Evolutionary conservation across 2,888 invertebrate genomes (phyloP).

Genomic region (Pollenia angustigena): DNA sequence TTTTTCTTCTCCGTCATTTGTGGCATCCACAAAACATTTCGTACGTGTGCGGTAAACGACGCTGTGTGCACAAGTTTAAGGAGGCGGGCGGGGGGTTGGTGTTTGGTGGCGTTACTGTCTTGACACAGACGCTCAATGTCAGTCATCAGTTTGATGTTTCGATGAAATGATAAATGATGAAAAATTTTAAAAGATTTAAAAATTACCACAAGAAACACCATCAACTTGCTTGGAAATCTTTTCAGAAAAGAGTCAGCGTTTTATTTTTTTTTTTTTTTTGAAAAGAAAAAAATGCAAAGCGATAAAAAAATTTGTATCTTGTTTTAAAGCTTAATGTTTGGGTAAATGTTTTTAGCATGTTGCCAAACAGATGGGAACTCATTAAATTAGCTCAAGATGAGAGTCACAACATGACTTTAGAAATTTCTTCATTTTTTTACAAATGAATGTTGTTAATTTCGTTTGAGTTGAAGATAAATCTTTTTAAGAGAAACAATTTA

Average conservation of each 20-base stretch:
- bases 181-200: slow-evolving; percentile 83
- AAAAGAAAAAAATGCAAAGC: slow-evolving; percentile 6
- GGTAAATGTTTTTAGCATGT: slow-evolving; percentile 70
- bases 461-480: slow-evolving; percentile 1
- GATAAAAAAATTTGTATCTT: slow-evolving; percentile 67
- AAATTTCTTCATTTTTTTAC: slow-evolving; percentile 45
- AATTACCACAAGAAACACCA: slow-evolving; percentile 78
- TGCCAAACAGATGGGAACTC: slow-evolving; percentile 74
- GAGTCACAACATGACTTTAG: slow-evolving; percentile 71
- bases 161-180: slow-evolving; percentile 84
- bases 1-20: slow-evolving; percentile 16
- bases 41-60: slow-evolving; percentile 62
- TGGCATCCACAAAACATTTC: slow-evolving; percentile 42
- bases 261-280: neutral
- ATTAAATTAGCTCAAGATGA: slow-evolving; percentile 73
- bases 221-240: slow-evolving; percentile 14
- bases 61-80: slow-evolving; percentile 34
- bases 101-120: slow-evolving; percentile 51
- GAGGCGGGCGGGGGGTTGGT: neutral
- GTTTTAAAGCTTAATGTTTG: slow-evolving; percentile 68
- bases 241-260: slow-evolving; percentile 21
- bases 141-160: slow-evolving; percentile 80
- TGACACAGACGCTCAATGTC: slow-evolving; percentile 80
- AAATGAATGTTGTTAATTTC: slow-evolving; percentile 56
- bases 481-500: neutral